A percentile compares a stretch with the other conserved stretches of the same genome.
Evolutionary conservation across 2,113 vertebrate genomes (phyloP).

Genomic region (Synodontis membranacea): DNA sequence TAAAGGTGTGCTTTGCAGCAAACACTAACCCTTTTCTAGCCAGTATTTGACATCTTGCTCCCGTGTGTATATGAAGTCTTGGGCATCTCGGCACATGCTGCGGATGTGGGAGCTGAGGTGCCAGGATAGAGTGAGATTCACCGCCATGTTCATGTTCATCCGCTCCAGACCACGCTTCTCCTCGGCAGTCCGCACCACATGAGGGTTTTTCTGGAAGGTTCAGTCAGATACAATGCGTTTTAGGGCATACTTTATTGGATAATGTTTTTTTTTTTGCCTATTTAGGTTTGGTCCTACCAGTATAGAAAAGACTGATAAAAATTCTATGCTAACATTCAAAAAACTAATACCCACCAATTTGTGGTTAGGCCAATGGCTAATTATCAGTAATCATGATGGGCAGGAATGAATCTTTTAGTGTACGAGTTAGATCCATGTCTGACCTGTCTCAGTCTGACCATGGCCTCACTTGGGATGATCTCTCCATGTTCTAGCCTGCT

Average conservation of each 20-base stretch:
- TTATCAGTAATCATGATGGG: neutral
- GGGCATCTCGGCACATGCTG: constrained; percentile 87
- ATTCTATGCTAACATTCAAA: no score
- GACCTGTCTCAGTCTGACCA: constrained; percentile 94
- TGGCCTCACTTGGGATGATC: constrained; percentile 96
- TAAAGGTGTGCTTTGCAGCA: no score
- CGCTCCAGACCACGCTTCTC: constrained; percentile 82
- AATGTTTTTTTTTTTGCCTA: neutral
- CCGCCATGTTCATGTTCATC: constrained; percentile 82
- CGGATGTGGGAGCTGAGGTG: constrained; percentile 88
- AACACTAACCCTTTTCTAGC: constrained; percentile 75
- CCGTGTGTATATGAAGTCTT: constrained; percentile 85
- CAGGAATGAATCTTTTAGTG: neutral
- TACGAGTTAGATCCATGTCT: neutral
- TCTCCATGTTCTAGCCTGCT: constrained; percentile 87
- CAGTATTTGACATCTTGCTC: constrained; percentile 88
- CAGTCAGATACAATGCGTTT: neutral
- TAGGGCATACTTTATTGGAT: neutral
- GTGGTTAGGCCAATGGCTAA: neutral
- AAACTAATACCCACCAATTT: neutral
- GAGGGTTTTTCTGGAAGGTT: constrained; percentile 85
- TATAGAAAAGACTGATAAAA: neutral
- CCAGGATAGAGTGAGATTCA: constrained; percentile 85
- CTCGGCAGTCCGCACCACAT: constrained; percentile 86
- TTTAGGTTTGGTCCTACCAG: neutral